Base-by-base conservation (phyloP, 2,888 invertebrate species). In the Tribolium freemani region DNA sequence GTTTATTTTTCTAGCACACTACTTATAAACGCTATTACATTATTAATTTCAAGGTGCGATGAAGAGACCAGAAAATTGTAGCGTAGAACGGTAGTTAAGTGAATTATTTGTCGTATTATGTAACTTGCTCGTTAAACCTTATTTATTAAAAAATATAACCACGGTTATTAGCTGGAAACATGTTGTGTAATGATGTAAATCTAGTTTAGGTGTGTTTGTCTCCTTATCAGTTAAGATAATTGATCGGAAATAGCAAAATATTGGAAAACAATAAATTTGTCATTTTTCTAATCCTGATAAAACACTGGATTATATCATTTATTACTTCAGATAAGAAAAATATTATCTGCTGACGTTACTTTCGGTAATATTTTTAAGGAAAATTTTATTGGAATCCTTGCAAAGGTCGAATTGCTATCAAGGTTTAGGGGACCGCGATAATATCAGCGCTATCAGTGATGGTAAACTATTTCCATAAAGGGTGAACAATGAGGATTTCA, bases 81-180 rank as follows among this genome's bases (percentile, higher is more conserved):
- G 44, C 13, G 38, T 38, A 57, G 8, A 44, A 57, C 16, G 31
- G 5, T 44, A 30, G 38, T 20, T n/a, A 11, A 44, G 16, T n/a
- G 48, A 11, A 48, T 48, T 58, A 58, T 31, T 45, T 45, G 21
- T 9, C 44, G 26, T 30, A 45, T 60, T 60, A 60, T 48, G 50
- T 63, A 63, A 50, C 9, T 11, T 9, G 58, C 9, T 31, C 31
- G 21, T 63, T 63, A 60, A 48, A 48, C 8, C 5, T 63, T 31
- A 63, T 63, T 63, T 63, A 63, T 63, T 30, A 31, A 50, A 63
- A 63, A 50, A 63, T 63, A 46, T 21, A 13, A 48, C 44, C 31
- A n/a, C 58, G 13, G 20, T 16, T 45, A 58, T 58, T 56, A 45
- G n/a, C 58, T 58, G 10, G 13, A 45, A 58, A n/a, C 46, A 46